Evolutionary conservation across 1,140 invertebrate genomes (phyloP).

Genomic region (Drosophila oshimai): DNA sequence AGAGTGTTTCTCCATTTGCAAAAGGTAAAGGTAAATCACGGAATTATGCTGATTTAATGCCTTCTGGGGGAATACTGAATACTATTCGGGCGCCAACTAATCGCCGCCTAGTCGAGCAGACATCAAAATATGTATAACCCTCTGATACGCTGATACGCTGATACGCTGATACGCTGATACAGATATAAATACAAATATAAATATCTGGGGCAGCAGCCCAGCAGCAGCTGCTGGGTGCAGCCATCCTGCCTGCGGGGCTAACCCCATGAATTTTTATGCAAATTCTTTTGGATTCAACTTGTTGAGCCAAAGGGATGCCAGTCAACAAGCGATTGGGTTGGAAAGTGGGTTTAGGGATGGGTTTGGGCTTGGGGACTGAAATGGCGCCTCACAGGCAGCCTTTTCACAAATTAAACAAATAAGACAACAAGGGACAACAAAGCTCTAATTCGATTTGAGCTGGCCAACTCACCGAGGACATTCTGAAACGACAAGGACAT

Average conservation of each 20-base stretch:
- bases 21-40: conserved; percentile 40
- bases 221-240: too few species aligned
- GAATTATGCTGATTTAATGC: conserved; percentile 59
- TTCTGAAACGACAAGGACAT: conserved; percentile 66
- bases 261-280: conserved; percentile 73
- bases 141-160: too few species aligned
- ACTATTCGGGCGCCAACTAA: too few species aligned
- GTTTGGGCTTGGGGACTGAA: too few species aligned
- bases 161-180: too few species aligned
- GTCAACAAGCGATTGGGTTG: conserved; percentile 12
- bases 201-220: background rate
- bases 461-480: background rate
- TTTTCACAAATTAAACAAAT: conserved; percentile 76
- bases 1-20: background rate
- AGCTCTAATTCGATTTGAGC: conserved; percentile 69
- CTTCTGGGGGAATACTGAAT: conserved; percentile 22
- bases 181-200: conserved; percentile 26
- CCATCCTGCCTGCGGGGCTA: background rate
- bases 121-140: background rate
- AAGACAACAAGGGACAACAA: conserved; percentile 58
- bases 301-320: conserved; percentile 32
- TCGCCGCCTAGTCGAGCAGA: conserved; percentile 5
- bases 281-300: conserved; percentile 60
- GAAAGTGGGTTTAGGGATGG: too few species aligned
- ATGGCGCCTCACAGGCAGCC: conserved; percentile 1